A percentile compares a stretch with the other conserved stretches of the same genome.
phyloP scores from a whole-genome alignment of 2,797 vertebrate genomes.

The Galago senegalensis region DNA sequence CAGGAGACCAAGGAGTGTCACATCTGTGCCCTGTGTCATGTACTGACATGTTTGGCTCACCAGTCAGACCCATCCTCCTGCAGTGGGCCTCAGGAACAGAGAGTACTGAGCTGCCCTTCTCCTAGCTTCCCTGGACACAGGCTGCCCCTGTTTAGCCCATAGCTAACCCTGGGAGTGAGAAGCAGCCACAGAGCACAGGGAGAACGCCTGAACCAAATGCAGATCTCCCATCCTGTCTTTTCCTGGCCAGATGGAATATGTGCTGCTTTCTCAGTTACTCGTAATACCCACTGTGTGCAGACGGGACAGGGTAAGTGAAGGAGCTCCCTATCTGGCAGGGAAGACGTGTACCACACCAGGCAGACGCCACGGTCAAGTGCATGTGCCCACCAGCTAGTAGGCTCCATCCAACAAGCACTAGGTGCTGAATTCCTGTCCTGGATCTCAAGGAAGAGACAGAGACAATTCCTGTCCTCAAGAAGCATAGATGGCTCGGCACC shows the following conservation, averaged over 20 bases:
- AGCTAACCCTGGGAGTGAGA: neutral
- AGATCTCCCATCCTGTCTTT: neutral
- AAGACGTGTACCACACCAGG: neutral
- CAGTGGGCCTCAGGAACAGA: neutral
- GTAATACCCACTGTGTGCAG: neutral
- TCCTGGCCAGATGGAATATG: neutral
- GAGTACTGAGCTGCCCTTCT: neutral
- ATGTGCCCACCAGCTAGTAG: neutral
- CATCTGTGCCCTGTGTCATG: neutral
- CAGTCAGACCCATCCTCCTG: neutral
- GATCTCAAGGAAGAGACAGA: neutral
- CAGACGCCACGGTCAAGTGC: neutral
- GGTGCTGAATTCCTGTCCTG: neutral
- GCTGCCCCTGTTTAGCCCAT: neutral
- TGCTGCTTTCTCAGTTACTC: neutral
- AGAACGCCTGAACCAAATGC: neutral
- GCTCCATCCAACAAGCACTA: no score
- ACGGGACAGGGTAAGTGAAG: neutral
- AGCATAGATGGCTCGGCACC: neutral
- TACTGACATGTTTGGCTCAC: accelerated
- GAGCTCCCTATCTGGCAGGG: neutral
- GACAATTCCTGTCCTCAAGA: neutral
- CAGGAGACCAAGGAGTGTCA: neutral
- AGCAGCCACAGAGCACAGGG: neutral
- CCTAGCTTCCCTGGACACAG: neutral